Base-by-base conservation (phyloP, 2,888 invertebrate species). In the Idaea aversata region DNA sequence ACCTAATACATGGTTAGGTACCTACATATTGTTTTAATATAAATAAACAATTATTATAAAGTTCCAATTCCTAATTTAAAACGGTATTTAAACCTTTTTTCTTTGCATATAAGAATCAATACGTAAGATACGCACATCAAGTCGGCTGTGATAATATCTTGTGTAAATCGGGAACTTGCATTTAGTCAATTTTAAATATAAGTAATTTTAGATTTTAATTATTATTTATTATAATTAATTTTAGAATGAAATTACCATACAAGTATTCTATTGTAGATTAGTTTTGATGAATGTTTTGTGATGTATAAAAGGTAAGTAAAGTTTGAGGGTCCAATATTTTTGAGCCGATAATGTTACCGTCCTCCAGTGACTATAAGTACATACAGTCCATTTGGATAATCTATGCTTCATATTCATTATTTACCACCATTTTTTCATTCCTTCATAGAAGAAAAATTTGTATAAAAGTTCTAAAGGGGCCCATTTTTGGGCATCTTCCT, bases 91-190 rank as follows among this genome's bases (percentile, higher is more conserved):
- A 71, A 73, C 65, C 70, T 77, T 77, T 78, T 77, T 72, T 79
- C 69, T 75, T 74, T 79, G 74, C 79, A 78, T 75, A 67, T 71
- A 76, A 58, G 16, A 71, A 68, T 65, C 68, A 76, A 78, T 75
- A 80, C 74, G 73, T 71, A 76, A 77, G 74, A 83, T 77, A 82
- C 88, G 90, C 90, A 90, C 91, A 92, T 91, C 88, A 89, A 85
- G 75, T 81, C 80, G 92, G 92, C 92, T 92, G 92, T 92, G 92
- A 93, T 90, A 90, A 83, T 79, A 81, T 78, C 80, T 77, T 83
- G 82, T 85, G 82, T 86, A 69, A 72, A 75, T 71, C 68, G 63
- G 70, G 76, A 86, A 83, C 86, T 88, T 82, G 82, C 81, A 81
- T 87, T 85, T 83, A 81, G 81, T 79, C 81, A 78, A 79, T 80